A percentile compares a stretch with the other conserved stretches of the same genome.
phyloP scores from a whole-genome alignment of 1,140 invertebrate species.

The Drosophila gunungcola region DNA sequence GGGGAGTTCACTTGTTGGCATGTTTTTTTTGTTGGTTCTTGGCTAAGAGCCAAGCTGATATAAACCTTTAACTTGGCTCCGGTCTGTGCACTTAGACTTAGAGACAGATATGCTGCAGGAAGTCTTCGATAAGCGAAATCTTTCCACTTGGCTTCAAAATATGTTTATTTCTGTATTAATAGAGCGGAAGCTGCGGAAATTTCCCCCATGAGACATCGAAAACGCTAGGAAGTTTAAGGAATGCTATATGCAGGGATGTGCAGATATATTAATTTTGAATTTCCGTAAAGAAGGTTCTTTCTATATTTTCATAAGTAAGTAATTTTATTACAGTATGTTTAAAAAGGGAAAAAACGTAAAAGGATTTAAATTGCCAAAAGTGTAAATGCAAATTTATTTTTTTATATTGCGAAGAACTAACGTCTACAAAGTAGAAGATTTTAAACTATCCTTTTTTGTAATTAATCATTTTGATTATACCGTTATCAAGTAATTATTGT shows the following conservation, averaged over 20 bases:
- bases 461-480: no score
- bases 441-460: no score
- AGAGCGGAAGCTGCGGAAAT: slow-evolving; percentile 22
- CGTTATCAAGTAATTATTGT: no score
- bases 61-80: slow-evolving; percentile 58
- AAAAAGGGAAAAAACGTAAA: no score
- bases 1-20: slow-evolving; percentile 11
- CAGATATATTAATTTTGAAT: not conserved
- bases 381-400: no score
- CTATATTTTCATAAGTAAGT: not conserved
- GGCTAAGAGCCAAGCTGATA: slow-evolving; percentile 68
- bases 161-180: slow-evolving; percentile 30
- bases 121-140: slow-evolving; percentile 55
- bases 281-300: not conserved
- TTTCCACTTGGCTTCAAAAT: slow-evolving; percentile 14
- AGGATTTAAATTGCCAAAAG: no score
- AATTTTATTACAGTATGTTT: no score
- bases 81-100: slow-evolving; percentile 39
- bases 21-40: slow-evolving; percentile 23
- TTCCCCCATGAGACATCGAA: slow-evolving; percentile 9
- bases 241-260: not conserved
- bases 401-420: no score
- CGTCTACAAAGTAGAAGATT: no score
- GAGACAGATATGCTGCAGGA: slow-evolving; percentile 70
- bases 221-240: not conserved